A percentile compares a stretch with the other conserved stretches of the same genome.
These are phyloP conservation scores for Psittacus erithacus DNA, from an alignment of 2,113 vertebrate species.

Conservation along the genomic window DNA sequence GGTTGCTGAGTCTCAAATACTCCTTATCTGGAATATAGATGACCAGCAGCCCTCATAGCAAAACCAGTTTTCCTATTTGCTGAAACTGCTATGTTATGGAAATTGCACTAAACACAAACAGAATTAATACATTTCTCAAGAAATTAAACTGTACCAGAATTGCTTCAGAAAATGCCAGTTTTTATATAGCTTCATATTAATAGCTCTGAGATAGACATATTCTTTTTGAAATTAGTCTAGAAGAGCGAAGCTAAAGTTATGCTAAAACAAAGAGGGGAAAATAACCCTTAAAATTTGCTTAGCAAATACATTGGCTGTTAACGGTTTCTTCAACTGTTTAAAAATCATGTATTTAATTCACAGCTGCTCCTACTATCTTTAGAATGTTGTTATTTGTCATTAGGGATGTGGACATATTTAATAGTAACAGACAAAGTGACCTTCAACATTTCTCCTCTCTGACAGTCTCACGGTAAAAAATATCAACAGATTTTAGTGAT, in stretches of 20 bases:
- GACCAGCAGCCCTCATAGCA: not conserved
- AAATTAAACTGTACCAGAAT: not conserved
- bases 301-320: not conserved
- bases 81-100: not conserved
- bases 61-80: not conserved
- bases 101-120: not conserved
- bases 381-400: not conserved
- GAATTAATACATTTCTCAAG: not conserved
- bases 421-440: not conserved
- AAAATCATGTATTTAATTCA: not conserved
- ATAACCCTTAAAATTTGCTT: not conserved
- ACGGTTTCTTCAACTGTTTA: slow-evolving; percentile 17
- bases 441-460: not conserved
- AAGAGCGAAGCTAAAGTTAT: not conserved
- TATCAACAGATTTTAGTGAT: not conserved
- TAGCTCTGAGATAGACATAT: not conserved
- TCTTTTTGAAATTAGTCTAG: not conserved
- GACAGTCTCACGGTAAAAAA: not conserved
- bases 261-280: not conserved
- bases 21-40: not conserved
- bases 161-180: not conserved
- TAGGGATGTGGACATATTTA: not conserved
- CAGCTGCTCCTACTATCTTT: not conserved
- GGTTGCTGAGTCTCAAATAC: not conserved
- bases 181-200: not conserved